Evolutionary conservation across 1,140 invertebrate genomes (phyloP).

Genomic region (Leptopilina boulardi): DNA sequence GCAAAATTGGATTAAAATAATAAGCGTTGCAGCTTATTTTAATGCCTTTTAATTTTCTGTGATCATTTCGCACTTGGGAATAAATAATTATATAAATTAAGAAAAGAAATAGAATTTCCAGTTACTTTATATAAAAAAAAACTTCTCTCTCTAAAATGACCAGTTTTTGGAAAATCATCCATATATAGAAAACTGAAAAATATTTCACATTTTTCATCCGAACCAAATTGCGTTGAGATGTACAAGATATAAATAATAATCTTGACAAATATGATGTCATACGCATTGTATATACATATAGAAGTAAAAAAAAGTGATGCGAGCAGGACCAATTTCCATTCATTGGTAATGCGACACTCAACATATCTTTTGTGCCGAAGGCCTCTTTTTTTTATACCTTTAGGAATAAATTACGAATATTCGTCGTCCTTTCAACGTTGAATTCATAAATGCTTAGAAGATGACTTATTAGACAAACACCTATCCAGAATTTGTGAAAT

Average conservation of each 20-base stretch:
- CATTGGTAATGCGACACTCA: conserved; percentile 5
- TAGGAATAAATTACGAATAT: conserved; percentile 21
- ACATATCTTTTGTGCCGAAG: neutral
- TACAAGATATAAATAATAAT: neutral
- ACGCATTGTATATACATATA: neutral
- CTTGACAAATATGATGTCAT: conserved; percentile 21
- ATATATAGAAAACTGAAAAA: too few species aligned
- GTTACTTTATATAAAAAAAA: too few species aligned
- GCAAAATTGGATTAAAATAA: too few species aligned
- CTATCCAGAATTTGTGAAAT: conserved; percentile 6
- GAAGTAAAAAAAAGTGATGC: neutral
- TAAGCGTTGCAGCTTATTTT: too few species aligned
- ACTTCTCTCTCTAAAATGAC: too few species aligned
- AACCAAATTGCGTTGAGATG: neutral
- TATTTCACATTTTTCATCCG: neutral
- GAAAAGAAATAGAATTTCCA: too few species aligned
- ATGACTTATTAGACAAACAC: conserved; percentile 2
- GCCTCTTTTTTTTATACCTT: neutral
- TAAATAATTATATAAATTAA: too few species aligned
- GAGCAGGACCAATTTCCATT: conserved; percentile 26
- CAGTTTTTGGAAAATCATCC: too few species aligned
- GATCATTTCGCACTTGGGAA: too few species aligned
- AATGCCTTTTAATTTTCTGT: too few species aligned
- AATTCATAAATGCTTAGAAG: neutral
- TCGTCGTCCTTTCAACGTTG: conserved; percentile 4